These are phyloP conservation scores for Eugnorisma glareosa DNA, from an alignment of 2,888 invertebrate species.

Conservation along the genomic window DNA sequence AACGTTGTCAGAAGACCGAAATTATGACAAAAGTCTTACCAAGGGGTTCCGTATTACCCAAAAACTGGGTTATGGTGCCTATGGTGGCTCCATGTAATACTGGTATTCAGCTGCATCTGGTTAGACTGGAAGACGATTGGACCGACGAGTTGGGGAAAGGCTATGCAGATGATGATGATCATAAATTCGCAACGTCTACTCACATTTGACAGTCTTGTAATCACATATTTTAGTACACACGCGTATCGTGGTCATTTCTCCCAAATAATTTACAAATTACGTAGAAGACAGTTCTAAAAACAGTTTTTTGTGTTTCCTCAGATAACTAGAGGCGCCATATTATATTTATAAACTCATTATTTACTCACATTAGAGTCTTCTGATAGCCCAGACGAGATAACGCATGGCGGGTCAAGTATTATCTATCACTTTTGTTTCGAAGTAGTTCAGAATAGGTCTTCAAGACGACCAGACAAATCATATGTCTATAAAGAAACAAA, in stretches of 20 bases:
- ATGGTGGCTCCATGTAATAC: too few species aligned
- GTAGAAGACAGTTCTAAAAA: neutral
- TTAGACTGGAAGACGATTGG: too few species aligned
- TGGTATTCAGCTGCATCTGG: too few species aligned
- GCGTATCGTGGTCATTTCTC: neutral
- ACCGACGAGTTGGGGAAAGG: too few species aligned
- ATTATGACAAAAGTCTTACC: too few species aligned
- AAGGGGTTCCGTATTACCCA: too few species aligned
- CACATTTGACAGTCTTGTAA: too few species aligned
- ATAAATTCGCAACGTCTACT: too few species aligned
- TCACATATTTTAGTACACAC: neutral
- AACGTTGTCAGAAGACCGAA: too few species aligned
- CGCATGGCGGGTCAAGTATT: conserved; percentile 34
- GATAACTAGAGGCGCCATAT: conserved; percentile 46
- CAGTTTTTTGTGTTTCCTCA: conserved; percentile 5
- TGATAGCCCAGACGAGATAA: conserved; percentile 46
- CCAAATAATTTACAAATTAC: conserved; percentile 11
- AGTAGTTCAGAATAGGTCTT: conserved; percentile 13
- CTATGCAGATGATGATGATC: too few species aligned
- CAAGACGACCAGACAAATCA: neutral
- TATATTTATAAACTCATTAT: conserved; percentile 43
- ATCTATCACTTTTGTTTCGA: conserved; percentile 46
- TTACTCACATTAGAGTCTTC: conserved; percentile 31
- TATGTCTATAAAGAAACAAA: neutral
- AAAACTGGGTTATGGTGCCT: too few species aligned